These are phyloP conservation scores for Neuroscelio doddi DNA, from an alignment of 2,888 invertebrate species.

Conservation along the genomic window DNA sequence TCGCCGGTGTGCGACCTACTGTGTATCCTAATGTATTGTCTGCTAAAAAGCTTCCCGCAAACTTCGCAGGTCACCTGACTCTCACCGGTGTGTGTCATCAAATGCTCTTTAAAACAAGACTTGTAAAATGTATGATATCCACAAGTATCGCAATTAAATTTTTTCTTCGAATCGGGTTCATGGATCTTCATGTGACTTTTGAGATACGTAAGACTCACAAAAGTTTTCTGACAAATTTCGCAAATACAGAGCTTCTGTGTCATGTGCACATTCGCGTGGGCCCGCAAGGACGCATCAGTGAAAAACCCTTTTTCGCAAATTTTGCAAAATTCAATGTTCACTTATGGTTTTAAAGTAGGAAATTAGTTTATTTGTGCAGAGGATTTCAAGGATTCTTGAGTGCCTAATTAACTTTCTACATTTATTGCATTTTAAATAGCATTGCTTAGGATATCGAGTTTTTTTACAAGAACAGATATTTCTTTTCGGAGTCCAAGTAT, in stretches of 20 bases:
- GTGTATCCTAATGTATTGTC: constrained; percentile 73
- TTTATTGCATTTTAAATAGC: too few relatives aligned
- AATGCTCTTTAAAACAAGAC: constrained; percentile 69
- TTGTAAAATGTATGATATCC: constrained; percentile 71
- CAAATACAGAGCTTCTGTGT: constrained; percentile 55
- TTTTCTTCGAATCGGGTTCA: constrained; percentile 70
- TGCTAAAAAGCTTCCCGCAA: constrained; percentile 88
- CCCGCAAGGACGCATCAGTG: constrained; percentile 56
- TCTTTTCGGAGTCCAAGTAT: too few relatives aligned
- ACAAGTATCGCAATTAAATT: constrained; percentile 73
- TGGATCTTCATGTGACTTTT: constrained; percentile 70
- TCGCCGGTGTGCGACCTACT: constrained; percentile 92
- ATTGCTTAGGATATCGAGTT: too few relatives aligned
- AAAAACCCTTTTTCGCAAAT: constrained; percentile 69
- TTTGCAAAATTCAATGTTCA: too few relatives aligned
- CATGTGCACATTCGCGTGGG: constrained; percentile 66
- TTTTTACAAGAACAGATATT: too few relatives aligned
- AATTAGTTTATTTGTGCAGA: too few relatives aligned
- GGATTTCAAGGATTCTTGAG: too few relatives aligned
- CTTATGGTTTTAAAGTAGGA: too few relatives aligned
- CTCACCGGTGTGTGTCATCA: constrained; percentile 69
- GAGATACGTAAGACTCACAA: constrained; percentile 73
- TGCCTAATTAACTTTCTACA: too few relatives aligned
- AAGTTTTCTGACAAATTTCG: constrained; percentile 70
- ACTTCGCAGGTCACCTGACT: constrained; percentile 87